Evolutionary conservation across 2,888 invertebrate genomes (phyloP), one percentile per base, ranked within the genome.

Genomic region (Drosophila vallismaia): DNA sequence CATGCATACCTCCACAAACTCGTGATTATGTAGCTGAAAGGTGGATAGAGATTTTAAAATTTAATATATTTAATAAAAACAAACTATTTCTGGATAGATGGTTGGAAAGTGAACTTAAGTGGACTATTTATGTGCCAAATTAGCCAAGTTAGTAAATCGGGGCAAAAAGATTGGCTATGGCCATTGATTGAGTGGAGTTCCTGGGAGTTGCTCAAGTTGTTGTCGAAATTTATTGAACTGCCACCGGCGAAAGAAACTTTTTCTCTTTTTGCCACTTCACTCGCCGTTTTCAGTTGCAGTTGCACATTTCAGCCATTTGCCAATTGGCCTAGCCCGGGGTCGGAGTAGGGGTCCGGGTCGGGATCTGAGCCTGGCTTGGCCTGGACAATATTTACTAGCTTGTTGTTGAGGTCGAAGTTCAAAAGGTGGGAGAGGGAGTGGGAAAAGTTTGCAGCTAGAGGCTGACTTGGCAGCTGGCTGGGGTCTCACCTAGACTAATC

Each of bases 1-100:
- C 89, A 97, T 97, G 92, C 98, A 98, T 52, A 99, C 97, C 93
- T 99, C 98, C 64, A 98, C 97, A 77, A 97, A 95, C 93, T 97
- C 97, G 91, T 97, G 98, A 60, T 97, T 97, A 91, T 97, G 97
- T 88, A 97, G 93, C 97, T 97, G 93, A 45, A 92, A 92, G 82
- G 80, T 69, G 66, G 71, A 76, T 4, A 6, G 5, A 28, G 4
- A 28, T 28, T 33, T 33, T 33, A 31, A 26, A 38, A 5, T 12
- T 12, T 14, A 14, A 14, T 1, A 3, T 14, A 8, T 42, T 1
- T 9, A 10, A 1, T 1, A 9, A 1, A 19, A 19, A 19, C 2
- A 2, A 19, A 19, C 19, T 19, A 19, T 19, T 19, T 19, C 19
- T 19, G 2, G 8, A 38, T 33, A 31, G 6, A 50, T 76, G 64